Evolutionary conservation across 1,140 invertebrate species (phyloP), one percentile per base, ranked within the genome.

Genomic region (Polyergus mexicanus): DNA sequence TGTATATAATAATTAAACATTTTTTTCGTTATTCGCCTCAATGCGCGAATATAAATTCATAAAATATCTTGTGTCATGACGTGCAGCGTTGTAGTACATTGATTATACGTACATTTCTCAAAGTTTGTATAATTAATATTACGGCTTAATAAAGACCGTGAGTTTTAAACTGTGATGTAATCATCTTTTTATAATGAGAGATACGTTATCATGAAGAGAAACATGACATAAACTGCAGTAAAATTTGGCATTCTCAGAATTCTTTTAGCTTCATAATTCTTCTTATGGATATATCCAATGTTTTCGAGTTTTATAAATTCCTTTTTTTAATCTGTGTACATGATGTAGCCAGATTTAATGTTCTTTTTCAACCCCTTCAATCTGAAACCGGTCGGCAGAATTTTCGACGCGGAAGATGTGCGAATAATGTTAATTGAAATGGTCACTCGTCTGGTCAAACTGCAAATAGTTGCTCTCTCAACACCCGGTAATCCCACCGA

Each of bases 341-440:
- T n/a, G 19, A 38, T 7, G 41, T 5, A 7, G 11, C 35, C n/a
- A 13, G 28, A 6, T 78, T 78, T 66, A 66, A 66, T 78, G 22
- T 54, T 8, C 44, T 35, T 41, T 11, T 19, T 3, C 62, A 44
- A 11, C 11, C n/a, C 51, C 32, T 72, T 44, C 54, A 41, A 60
- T 74, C 62, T 71, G 16, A 77, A 66, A 41, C 7, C 72, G 58
- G 25, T 74, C 69, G 7, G 7, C 22, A 13, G 3, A 58, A 38
- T 54, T 60, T 19, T 25, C 77, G 71, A 35, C 28, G 22, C 41
- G 16, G 32, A 88, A 88, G 81, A 88, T 65, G 69, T 54, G 80
- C 87, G 87, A 88, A 86, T 86, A 88, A 88, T 81, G 60, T 88
- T 88, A 81, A 88, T 88, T 74, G 75, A 76, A 86, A 80, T 77